These are phyloP conservation scores for Pheosia tremula DNA, from an alignment of 2,888 invertebrate genomes.

Conservation along the genomic window DNA sequence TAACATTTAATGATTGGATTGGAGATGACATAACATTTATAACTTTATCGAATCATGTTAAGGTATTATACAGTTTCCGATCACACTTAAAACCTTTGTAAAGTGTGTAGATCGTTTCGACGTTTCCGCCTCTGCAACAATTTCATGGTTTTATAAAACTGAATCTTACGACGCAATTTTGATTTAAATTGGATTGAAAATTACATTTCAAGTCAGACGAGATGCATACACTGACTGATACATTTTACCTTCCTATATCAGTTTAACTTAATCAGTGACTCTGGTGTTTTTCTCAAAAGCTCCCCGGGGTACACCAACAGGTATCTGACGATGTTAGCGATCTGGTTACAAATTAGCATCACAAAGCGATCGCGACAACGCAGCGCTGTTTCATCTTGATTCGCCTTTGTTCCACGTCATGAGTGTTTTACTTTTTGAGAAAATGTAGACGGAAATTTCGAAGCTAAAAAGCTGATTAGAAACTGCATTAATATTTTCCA, in stretches of 20 bases:
- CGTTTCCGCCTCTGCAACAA: background rate
- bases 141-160: no score
- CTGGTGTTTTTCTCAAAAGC: constrained; percentile 18
- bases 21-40: background rate
- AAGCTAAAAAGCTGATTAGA: background rate
- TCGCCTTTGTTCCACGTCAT: constrained; percentile 18
- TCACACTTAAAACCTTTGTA: background rate
- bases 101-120: background rate
- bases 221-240: no score
- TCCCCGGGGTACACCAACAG: constrained; percentile 43
- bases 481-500: no score
- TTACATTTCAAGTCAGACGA: no score
- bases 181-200: no score
- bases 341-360: constrained; percentile 58
- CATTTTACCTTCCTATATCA: background rate
- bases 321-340: constrained; percentile 48
- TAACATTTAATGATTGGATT: background rate
- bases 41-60: background rate
- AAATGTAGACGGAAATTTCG: background rate
- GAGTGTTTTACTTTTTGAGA: constrained; percentile 2
- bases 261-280: background rate
- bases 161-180: no score
- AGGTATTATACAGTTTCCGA: no score
- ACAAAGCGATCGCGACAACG: constrained; percentile 46
- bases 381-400: constrained; percentile 18